These are phyloP conservation scores for Zele albiditarsus DNA, from an alignment of 2,888 invertebrate species.

Conservation along the genomic window DNA sequence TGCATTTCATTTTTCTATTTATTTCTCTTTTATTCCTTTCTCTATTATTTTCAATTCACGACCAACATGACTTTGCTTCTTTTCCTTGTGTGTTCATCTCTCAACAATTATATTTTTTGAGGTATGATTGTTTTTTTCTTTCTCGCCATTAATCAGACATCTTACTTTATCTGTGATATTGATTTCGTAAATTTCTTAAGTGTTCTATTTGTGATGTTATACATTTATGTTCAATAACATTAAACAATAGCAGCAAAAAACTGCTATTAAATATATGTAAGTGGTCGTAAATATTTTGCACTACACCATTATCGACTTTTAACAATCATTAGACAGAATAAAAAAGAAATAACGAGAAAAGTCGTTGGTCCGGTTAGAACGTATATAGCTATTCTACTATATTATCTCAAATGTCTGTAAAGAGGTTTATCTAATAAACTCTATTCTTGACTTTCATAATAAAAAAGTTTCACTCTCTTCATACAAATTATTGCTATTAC, in stretches of 20 bases:
- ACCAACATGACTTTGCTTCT: slow-evolving; percentile 57
- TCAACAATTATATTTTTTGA: slow-evolving; percentile 62
- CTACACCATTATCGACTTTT: slow-evolving; percentile 2
- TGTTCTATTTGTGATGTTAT: slow-evolving; percentile 40
- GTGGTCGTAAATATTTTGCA: slow-evolving; percentile 16
- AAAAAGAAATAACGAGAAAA: slow-evolving; percentile 52
- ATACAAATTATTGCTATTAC: slow-evolving; percentile 59
- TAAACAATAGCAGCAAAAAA: not conserved
- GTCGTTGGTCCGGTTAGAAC: slow-evolving; percentile 59
- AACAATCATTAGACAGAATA: not conserved
- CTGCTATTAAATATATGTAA: not conserved
- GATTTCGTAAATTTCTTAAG: slow-evolving; percentile 16
- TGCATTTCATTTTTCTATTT: slow-evolving; percentile 30
- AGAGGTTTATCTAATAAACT: slow-evolving; percentile 54
- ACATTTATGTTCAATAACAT: not conserved
- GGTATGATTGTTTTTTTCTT: slow-evolving; percentile 41
- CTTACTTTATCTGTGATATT: slow-evolving; percentile 16
- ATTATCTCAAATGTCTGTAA: slow-evolving; percentile 18
- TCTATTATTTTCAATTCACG: not conserved
- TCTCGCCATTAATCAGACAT: not conserved
- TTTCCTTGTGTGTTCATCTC: slow-evolving; percentile 59
- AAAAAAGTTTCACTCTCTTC: slow-evolving; percentile 49
- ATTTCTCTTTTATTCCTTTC: not conserved
- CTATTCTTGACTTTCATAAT: slow-evolving; percentile 50
- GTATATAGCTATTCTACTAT: slow-evolving; percentile 27